Conservation (phyloP, 2,888 invertebrate genomes). For the Diogma glabrata region DNA sequence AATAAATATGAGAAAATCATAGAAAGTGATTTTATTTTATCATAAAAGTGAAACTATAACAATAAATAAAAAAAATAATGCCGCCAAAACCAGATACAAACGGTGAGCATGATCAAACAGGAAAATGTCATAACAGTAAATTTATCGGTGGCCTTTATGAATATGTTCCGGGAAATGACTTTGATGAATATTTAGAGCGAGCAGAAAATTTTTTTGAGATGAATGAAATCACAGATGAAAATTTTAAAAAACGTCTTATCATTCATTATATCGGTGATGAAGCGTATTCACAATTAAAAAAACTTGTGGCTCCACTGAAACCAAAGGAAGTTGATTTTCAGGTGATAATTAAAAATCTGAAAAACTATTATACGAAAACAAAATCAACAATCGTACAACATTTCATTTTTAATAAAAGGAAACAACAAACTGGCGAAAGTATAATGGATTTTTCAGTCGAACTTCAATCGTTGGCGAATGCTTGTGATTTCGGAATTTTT, state of each 20-base stretch:
- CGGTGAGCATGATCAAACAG: too few species aligned
- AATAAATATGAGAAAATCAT: too few species aligned
- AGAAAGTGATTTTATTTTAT: too few species aligned
- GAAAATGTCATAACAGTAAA: too few species aligned
- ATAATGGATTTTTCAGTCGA: not conserved
- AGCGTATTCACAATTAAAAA: not conserved
- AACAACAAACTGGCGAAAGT: not conserved
- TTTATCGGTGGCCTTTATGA: not conserved
- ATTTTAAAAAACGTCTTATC: not conserved
- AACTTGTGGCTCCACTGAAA: not conserved
- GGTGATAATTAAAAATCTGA: not conserved
- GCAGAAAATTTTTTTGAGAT: not conserved
- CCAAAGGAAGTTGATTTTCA: not conserved
- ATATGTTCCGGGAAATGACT: not conserved
- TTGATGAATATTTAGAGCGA: not conserved
- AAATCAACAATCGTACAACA: not conserved
- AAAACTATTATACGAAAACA: not conserved
- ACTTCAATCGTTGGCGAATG: not conserved
- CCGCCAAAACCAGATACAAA: too few species aligned
- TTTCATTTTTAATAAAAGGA: not conserved
- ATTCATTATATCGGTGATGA: not conserved
- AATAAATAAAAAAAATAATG: too few species aligned
- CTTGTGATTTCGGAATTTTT: not conserved
- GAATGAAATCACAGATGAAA: not conserved
- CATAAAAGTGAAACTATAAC: too few species aligned